Percentiles rank a stretch among this genome's conserved stretches.
Conservation (phyloP, 2,888 invertebrate species). For the Spodoptera littoralis region DNA sequence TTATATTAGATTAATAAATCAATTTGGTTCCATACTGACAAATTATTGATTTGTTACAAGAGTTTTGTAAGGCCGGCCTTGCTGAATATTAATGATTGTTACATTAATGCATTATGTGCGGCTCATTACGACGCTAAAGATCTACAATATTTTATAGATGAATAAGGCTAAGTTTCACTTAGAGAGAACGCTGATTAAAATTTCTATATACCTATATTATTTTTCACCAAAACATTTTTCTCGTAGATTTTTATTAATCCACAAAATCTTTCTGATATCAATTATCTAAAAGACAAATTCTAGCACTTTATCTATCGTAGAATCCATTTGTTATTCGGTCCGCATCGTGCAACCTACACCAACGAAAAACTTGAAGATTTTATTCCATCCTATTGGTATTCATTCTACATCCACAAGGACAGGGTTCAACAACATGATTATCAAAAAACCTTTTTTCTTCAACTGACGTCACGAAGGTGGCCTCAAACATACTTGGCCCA, state of each 20-base stretch:
- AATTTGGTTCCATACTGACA: constrained; percentile 39
- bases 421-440: constrained; percentile 52
- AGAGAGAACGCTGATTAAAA: no score
- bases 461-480: constrained; percentile 39
- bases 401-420: constrained; percentile 27
- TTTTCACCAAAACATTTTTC: no score
- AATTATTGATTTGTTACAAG: constrained; percentile 42
- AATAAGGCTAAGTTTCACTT: constrained; percentile 4
- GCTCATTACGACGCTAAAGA: constrained; percentile 28
- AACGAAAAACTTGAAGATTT: constrained; percentile 35
- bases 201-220: no score
- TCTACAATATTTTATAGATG: constrained; percentile 7
- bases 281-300: constrained; percentile 10
- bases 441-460: constrained; percentile 48
- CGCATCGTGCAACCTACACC: constrained; percentile 33
- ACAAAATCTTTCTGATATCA: background rate
- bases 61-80: constrained; percentile 39
- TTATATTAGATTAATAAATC: constrained; percentile 39
- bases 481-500: constrained; percentile 34
- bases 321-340: constrained; percentile 26
- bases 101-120: constrained; percentile 42
- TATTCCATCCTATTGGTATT: constrained; percentile 40
- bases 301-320: constrained; percentile 6
- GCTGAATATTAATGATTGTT: constrained; percentile 47
- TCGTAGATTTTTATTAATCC: background rate